These are phyloP conservation scores for Tyrophagus putrescentiae DNA, from an alignment of 1,140 invertebrate genomes.

Conservation along the genomic window DNA sequence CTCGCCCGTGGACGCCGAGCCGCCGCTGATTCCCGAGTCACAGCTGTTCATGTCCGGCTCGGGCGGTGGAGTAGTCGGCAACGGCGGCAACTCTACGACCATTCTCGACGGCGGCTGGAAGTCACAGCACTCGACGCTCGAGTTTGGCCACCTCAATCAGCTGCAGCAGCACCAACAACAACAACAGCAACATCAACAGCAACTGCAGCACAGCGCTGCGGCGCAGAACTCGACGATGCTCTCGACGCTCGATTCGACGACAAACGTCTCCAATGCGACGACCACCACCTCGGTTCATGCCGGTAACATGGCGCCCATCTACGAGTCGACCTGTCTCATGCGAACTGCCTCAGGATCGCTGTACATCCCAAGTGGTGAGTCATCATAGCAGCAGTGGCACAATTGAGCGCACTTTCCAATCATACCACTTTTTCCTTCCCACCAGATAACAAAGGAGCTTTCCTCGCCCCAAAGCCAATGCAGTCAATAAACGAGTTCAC, in stretches of 20 bases:
- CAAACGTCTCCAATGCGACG: constrained; percentile 7
- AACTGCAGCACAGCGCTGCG: not conserved
- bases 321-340: constrained; percentile 15
- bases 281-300: constrained; percentile 2
- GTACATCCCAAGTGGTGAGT: constrained; percentile 17
- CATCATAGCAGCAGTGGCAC: not conserved
- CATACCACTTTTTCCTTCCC: not conserved
- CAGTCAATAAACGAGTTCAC: constrained; percentile 17
- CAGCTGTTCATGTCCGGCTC: constrained; percentile 8
- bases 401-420: not conserved
- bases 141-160: constrained; percentile 5
- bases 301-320: constrained; percentile 16
- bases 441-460: constrained; percentile 16
- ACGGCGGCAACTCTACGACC: not conserved
- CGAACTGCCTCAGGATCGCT: constrained; percentile 16
- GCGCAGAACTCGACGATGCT: constrained; percentile 2
- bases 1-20: constrained; percentile 8
- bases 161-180: not conserved
- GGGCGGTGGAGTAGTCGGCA: no score
- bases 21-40: constrained; percentile 6
- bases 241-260: constrained; percentile 12
- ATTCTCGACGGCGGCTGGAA: constrained; percentile 2
- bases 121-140: constrained; percentile 8
- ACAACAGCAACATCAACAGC: not conserved
- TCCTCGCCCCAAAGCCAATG: constrained; percentile 12